phyloP scores from a whole-genome alignment of 2,888 invertebrate genomes.

The Eupithecia insigniata region DNA sequence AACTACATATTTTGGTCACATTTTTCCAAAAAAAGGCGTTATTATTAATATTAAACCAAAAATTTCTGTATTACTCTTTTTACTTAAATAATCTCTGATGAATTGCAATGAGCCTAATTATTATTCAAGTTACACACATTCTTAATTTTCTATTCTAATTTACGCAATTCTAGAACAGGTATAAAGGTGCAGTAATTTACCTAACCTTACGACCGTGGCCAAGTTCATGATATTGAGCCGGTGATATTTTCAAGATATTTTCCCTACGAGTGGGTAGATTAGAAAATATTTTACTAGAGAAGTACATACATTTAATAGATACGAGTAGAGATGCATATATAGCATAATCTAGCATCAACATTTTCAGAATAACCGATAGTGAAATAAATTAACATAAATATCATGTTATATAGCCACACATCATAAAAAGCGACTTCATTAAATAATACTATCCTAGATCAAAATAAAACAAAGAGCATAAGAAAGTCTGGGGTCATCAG shows the following conservation, averaged over 20 bases:
- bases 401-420: background rate
- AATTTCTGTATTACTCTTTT: no score
- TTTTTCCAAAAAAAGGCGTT: background rate
- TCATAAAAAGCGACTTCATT: background rate
- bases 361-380: background rate
- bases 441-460: background rate
- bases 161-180: constrained; percentile 58
- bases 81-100: background rate
- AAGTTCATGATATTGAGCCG: constrained; percentile 59
- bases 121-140: constrained; percentile 50
- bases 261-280: no score
- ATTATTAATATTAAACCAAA: no score
- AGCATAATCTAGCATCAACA: background rate
- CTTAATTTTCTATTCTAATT: constrained; percentile 64
- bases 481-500: background rate
- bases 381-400: background rate
- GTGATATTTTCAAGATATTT: constrained; percentile 44
- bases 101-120: background rate
- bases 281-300: no score
- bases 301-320: no score
- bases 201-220: constrained; percentile 54
- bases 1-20: no score
- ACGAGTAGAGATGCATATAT: no score
- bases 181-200: constrained; percentile 56
- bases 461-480: background rate